Conservation (phyloP, 2,797 vertebrate species). For the Holocentrus rufus region DNA sequence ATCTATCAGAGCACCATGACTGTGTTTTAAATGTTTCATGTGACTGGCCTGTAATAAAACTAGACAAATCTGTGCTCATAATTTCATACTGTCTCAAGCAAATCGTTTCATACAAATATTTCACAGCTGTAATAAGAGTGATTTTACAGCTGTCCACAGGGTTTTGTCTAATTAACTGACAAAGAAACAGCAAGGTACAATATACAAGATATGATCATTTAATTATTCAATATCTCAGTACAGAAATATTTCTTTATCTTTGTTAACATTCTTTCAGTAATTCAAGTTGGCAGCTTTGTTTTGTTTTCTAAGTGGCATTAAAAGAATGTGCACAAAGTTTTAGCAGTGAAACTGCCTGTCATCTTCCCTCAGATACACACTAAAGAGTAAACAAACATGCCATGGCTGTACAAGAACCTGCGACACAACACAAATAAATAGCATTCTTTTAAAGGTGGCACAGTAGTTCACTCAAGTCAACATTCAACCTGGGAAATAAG, state of each 20-base stretch:
- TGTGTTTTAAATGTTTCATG: not conserved
- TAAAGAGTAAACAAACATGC: slow-evolving; percentile 50
- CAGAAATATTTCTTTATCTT: slow-evolving; percentile 64
- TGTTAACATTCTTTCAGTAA: slow-evolving; percentile 68
- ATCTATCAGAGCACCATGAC: not conserved
- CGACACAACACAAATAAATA: slow-evolving; percentile 74
- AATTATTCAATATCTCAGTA: slow-evolving; percentile 68
- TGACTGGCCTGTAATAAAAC: not conserved
- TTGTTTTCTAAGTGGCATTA: slow-evolving; percentile 60
- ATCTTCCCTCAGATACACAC: slow-evolving; percentile 22
- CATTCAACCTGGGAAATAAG: slow-evolving; percentile 33
- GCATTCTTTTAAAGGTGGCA: slow-evolving; percentile 57
- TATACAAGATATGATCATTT: slow-evolving; percentile 71
- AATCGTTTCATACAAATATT: not conserved
- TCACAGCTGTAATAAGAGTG: not conserved
- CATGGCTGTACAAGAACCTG: slow-evolving; percentile 55
- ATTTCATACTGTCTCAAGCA: too few species aligned
- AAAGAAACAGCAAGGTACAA: slow-evolving; percentile 7
- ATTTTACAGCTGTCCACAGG: not conserved
- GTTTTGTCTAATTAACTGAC: not conserved
- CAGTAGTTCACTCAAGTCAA: slow-evolving; percentile 32
- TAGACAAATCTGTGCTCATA: too few species aligned
- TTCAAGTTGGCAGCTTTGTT: slow-evolving; percentile 68
- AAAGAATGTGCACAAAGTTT: slow-evolving; percentile 46
- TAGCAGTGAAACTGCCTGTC: slow-evolving; percentile 48